Conservation (phyloP, 2,797 vertebrate genomes). For the Poeciliopsis gracilis region DNA sequence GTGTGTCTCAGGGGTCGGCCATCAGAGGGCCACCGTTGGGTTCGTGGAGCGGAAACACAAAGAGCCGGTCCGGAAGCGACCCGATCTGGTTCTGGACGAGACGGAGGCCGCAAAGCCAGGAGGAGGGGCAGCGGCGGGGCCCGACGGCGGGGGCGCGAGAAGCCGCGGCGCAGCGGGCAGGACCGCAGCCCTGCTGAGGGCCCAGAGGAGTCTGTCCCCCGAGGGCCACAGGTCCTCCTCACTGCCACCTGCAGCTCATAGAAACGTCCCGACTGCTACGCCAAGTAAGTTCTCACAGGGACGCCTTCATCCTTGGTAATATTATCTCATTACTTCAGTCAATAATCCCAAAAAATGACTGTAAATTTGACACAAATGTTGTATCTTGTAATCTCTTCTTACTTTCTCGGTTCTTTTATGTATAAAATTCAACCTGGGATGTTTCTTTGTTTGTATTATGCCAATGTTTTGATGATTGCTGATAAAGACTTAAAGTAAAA, state of each 20-base stretch:
- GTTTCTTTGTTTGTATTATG: no score
- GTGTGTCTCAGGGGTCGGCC: constrained; percentile 75
- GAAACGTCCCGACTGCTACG: constrained; percentile 68
- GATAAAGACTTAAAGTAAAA: no score
- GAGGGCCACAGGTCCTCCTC: constrained; percentile 91
- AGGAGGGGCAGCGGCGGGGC: neutral
- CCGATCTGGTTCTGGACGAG: constrained; percentile 35
- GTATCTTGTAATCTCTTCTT: no score
- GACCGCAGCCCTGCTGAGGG: constrained; percentile 62
- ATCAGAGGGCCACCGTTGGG: constrained; percentile 79
- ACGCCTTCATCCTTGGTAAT: neutral
- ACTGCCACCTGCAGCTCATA: constrained; percentile 87
- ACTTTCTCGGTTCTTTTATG: no score
- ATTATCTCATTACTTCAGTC: no score
- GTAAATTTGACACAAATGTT: no score
- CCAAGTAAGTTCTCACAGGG: constrained; percentile 81
- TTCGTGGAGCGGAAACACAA: constrained; percentile 78
- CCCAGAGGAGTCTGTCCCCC: constrained; percentile 85
- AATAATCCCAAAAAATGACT: no score
- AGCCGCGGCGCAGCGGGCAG: constrained; percentile 13
- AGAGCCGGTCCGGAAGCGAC: constrained; percentile 54
- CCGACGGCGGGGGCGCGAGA: constrained; percentile 20
- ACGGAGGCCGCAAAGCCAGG: constrained; percentile 20
- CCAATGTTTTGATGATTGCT: no score
- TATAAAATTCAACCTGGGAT: no score